phyloP scores from a whole-genome alignment of 2,888 invertebrate species.

The Drosophila picticornis region DNA sequence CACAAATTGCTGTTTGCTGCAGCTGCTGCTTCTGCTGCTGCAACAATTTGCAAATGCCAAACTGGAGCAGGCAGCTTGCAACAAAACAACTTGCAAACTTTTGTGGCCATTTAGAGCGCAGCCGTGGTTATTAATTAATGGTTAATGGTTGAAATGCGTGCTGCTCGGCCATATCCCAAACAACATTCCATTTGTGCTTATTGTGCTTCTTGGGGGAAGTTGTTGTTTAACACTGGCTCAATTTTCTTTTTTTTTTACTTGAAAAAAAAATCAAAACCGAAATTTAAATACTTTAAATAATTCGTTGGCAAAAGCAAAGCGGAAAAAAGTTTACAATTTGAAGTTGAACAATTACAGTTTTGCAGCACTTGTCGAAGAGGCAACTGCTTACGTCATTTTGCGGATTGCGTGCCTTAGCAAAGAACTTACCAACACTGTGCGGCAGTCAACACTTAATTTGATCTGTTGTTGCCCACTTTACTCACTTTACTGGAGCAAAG shows the following conservation, averaged over 20 bases:
- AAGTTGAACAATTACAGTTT: not conserved
- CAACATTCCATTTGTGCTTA: not conserved
- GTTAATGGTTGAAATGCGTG: constrained; percentile 24
- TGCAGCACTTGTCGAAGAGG: too few species aligned
- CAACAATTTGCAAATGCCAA: constrained; percentile 59
- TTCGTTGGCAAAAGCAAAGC: not conserved
- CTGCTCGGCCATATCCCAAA: constrained; percentile 7
- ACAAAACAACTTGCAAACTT: constrained; percentile 26
- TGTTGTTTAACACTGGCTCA: constrained; percentile 6
- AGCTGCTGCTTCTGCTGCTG: constrained; percentile 14
- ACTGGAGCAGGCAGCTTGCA: constrained; percentile 54
- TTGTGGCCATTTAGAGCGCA: constrained; percentile 64
- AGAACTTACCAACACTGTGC: not conserved
- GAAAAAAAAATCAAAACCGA: not conserved
- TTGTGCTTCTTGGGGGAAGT: not conserved
- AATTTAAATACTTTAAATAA: not conserved
- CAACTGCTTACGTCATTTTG: not conserved
- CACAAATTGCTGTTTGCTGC: constrained; percentile 23
- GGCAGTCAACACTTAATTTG: not conserved
- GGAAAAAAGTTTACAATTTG: not conserved
- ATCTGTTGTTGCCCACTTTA: not conserved
- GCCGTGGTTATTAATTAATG: constrained; percentile 13
- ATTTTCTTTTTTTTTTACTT: not conserved
- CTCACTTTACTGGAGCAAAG: not conserved
- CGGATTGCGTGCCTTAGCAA: not conserved